Evolutionary conservation across 2,797 vertebrate genomes (phyloP), one percentile per base, ranked within the genome.

Genomic region (Holocentrus rufus): DNA sequence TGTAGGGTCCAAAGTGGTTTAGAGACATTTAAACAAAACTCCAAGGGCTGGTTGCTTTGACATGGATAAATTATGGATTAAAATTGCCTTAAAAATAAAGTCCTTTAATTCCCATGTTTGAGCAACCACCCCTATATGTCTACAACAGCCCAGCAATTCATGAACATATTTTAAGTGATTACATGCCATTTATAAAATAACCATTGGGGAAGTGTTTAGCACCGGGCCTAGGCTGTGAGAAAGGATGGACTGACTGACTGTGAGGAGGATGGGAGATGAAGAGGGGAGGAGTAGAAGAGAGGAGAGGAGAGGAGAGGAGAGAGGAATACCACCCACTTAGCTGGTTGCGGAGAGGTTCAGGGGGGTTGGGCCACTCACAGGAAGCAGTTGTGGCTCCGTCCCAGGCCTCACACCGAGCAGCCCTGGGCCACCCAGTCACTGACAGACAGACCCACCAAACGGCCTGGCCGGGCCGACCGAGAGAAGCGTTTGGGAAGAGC

Each of bases 251-350:
- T 34, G 56, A 66, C 72, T 81, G 69, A 76, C 65, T 67, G 69
- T 63, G 67, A 18, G 59, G 52, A 65, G 47, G 44, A 61, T 65
- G 55, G 36, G 59, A 63, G 65, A 82, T n/a, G 31, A 17, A 27
- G 31, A 3, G 27, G 56, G 18, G 18, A 34, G 56, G 56, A 36
- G 15, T 15, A 20, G 66, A 65, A 81, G 76, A 80, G 62, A 46
- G 54, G 82, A 81, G 86, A 76, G 76, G 66, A 78, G 27, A 65
- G 76, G 79, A 76, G 83, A 84, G 81, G 85, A 89, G 92, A 87
- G 88, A 88, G 85, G 78, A 84, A 94, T 94, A 90, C 94, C 94
- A 95, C 94, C 94, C 94, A 95, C 91, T 52, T 90, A 92, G 94
- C 69, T 81, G 87, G 90, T 90, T 90, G 89, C 88, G 87, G 88